Evolutionary conservation across 2,888 invertebrate species (phyloP).

Genomic region (Pyrochroa serraticornis): DNA sequence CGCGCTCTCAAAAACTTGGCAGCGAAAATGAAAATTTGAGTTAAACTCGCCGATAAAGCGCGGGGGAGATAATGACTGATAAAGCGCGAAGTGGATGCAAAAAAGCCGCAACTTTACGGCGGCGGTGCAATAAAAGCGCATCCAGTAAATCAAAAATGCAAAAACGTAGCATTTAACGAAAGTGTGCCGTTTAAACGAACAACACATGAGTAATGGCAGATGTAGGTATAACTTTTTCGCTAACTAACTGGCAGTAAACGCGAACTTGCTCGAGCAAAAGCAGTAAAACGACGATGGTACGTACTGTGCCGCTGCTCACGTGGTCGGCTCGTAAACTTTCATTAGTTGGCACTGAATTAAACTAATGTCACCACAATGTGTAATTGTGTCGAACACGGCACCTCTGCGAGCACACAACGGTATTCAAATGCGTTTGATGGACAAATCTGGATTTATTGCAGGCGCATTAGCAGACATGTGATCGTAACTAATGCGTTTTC

Average conservation of each 20-base stretch:
- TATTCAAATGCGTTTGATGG: constrained; percentile 55
- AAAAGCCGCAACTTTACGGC: background rate
- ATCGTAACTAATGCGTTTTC: constrained; percentile 51
- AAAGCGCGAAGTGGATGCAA: background rate
- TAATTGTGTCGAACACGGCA: constrained; percentile 55
- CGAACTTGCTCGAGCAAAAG: constrained; percentile 37
- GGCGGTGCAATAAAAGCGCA: too few relatives aligned
- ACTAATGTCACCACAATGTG: constrained; percentile 59
- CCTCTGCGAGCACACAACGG: constrained; percentile 48
- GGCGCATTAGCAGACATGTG: constrained; percentile 52
- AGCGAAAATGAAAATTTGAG: too few relatives aligned
- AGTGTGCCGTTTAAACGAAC: constrained; percentile 28
- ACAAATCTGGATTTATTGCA: constrained; percentile 58
- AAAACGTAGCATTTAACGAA: constrained; percentile 27
- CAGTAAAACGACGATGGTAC: constrained; percentile 38
- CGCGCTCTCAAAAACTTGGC: too few relatives aligned
- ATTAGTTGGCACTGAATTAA: constrained; percentile 58
- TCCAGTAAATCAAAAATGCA: constrained; percentile 21
- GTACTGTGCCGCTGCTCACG: constrained; percentile 40
- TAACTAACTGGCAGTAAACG: constrained; percentile 43
- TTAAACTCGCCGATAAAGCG: too few relatives aligned
- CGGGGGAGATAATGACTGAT: too few relatives aligned
- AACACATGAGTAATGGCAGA: constrained; percentile 26
- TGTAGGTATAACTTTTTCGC: constrained; percentile 38
- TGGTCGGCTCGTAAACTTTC: constrained; percentile 57